A percentile compares a stretch with the other conserved stretches of the same genome.
Evolutionary conservation across 1,140 invertebrate genomes (phyloP).

Genomic region (Mizuhopecten yessoensis): DNA sequence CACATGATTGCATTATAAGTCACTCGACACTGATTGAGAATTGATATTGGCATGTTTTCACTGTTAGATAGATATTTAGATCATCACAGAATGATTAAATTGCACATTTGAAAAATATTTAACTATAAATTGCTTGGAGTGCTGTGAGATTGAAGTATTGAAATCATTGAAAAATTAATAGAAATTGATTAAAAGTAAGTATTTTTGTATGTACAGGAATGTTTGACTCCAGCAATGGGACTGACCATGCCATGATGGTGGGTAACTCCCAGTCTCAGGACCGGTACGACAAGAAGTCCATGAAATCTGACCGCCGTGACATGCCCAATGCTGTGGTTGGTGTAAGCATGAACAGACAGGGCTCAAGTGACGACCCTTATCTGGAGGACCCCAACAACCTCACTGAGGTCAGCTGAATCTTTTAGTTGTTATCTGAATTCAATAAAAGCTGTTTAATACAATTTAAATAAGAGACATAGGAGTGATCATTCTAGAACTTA

Average conservation of each 20-base stretch:
- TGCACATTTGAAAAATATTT: not conserved
- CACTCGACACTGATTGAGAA: not conserved
- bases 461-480: too few species aligned
- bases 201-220: constrained; percentile 65
- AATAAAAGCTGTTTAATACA: too few species aligned
- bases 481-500: too few species aligned
- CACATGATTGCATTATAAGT: too few species aligned
- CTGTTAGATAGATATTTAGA: not conserved
- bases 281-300: constrained; percentile 63
- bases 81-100: not conserved
- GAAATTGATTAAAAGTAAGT: not conserved
- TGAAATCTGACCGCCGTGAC: constrained; percentile 66
- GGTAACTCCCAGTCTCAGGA: constrained; percentile 69
- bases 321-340: constrained; percentile 71
- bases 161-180: not conserved
- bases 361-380: constrained; percentile 69
- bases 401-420: constrained; percentile 70
- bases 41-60: not conserved
- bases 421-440: too few species aligned
- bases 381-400: constrained; percentile 68
- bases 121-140: not conserved
- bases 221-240: constrained; percentile 72
- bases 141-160: not conserved
- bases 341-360: constrained; percentile 68
- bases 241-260: constrained; percentile 68